These are phyloP conservation scores for Trichonephila clavata DNA, from an alignment of 1,140 invertebrate genomes.

Conservation along the genomic window DNA sequence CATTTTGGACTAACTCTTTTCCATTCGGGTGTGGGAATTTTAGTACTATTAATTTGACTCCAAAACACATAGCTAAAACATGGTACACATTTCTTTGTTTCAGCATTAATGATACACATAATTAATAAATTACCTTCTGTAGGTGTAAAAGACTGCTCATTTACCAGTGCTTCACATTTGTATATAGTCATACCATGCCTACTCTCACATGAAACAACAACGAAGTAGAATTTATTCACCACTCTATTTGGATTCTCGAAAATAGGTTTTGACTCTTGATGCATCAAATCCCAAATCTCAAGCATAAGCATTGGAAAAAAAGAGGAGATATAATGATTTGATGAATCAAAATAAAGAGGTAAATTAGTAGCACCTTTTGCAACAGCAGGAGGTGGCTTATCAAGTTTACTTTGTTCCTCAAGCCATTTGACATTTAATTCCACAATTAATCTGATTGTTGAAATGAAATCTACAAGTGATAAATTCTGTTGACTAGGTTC, in stretches of 20 bases:
- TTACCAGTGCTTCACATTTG: constrained; percentile 79
- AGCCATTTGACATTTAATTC: constrained; percentile 60
- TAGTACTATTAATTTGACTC: background rate
- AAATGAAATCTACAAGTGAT: background rate
- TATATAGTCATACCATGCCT: constrained; percentile 66
- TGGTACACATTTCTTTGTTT: background rate
- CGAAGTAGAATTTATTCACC: constrained; percentile 61
- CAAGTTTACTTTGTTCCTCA: constrained; percentile 9
- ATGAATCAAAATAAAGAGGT: constrained; percentile 47
- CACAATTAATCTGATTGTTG: constrained; percentile 42
- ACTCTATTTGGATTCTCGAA: background rate
- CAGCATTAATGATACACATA: background rate
- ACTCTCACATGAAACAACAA: background rate
- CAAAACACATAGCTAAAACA: constrained; percentile 41
- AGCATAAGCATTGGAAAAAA: constrained; percentile 60
- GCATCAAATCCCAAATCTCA: constrained; percentile 65
- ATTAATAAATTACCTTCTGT: constrained; percentile 45
- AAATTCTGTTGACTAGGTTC: background rate
- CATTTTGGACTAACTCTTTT: background rate
- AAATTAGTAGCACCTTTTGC: background rate
- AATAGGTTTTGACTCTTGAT: background rate
- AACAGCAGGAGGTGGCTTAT: constrained; percentile 33
- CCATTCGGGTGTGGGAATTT: background rate
- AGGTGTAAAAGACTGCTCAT: constrained; percentile 77
- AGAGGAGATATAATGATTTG: background rate